phyloP scores from a whole-genome alignment of 30 jellyfish, hydroid and myxozoan genomes.

The Aurelia coerulea region DNA sequence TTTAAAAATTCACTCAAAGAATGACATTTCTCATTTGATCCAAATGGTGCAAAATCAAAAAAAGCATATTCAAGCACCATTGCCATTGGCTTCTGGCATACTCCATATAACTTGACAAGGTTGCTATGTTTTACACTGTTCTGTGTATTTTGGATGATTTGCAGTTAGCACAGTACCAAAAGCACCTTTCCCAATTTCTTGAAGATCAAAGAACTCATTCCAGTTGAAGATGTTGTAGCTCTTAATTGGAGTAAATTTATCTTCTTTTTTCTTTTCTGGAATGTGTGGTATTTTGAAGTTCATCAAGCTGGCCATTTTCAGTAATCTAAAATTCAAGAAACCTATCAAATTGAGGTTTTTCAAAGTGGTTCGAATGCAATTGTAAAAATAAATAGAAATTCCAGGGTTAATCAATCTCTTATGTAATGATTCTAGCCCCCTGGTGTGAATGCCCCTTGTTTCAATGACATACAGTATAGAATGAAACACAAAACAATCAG shows the following conservation, averaged over 20 bases:
- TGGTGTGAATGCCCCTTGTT: no score
- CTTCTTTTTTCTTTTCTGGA: not conserved
- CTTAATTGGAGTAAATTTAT: not conserved
- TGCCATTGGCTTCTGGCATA: slow-evolving; percentile 23
- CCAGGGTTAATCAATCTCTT: not conserved
- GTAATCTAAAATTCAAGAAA: not conserved
- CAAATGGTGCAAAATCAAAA: slow-evolving; percentile 28
- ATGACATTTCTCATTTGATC: not conserved
- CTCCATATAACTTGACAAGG: slow-evolving; percentile 7
- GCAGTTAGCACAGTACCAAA: slow-evolving; percentile 10
- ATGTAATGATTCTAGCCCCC: not conserved
- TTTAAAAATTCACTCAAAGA: slow-evolving; percentile 11
- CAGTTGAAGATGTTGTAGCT: not conserved
- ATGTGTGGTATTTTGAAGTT: not conserved
- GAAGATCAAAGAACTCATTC: not conserved
- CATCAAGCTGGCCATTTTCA: not conserved
- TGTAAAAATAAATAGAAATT: not conserved
- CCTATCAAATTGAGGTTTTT: not conserved
- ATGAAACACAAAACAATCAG: no score
- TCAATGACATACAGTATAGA: no score
- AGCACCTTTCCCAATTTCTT: not conserved
- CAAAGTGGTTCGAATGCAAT: not conserved
- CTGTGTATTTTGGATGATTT: not conserved
- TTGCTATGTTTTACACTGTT: slow-evolving; percentile 6
- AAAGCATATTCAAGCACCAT: slow-evolving; percentile 23